Evolutionary conservation across 2,113 vertebrate genomes (phyloP), one percentile per base, ranked within the genome.

Genomic region (Hemichromis elongatus): DNA sequence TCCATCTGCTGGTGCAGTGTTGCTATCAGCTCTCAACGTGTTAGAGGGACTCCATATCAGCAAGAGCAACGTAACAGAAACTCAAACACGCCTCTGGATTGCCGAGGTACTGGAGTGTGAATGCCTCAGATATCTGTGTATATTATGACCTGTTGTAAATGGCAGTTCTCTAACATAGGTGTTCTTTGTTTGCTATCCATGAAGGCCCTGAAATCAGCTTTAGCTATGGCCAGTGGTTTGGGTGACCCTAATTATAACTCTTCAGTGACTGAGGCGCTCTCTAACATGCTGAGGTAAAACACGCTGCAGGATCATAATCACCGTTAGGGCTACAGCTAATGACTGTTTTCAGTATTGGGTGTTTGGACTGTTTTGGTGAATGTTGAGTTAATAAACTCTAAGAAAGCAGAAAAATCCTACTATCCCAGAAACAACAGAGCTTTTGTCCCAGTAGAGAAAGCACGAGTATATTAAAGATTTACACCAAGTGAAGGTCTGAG

Each of bases 1-100:
- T 21, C 97, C 97, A 0, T 97, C 97, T 52, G 95, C 94, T 19
- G 98, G 97, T 61, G 96, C 96, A 77, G 96, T 96, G 1, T 91
- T 98, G 88, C 93, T 99, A 84, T 90, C 95, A 79, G 97, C 97
- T 50, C 96, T 98, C 90, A 97, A 96, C 81, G 95, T 99, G 88
- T 95, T 98, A 0, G 96, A 97, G 85, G 95, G 94, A 81, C 96
- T 97, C 90, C 96, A 97, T 85, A 94, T 97, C 52, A 95, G 95
- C 14, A 94, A 83, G 73, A 96, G 95, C 81, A 94, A 92, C 11
- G 40, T 91, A 88, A 93, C 95, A n/a, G 95, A 95, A 59, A 95
- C 61, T n/a, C 37, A 94, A 79, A 90, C 93, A 40, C 89, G 97
- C 82, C 96, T 96, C 87, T 97, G 96, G 97, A 95, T 97, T 55